Conservation (phyloP, 53 echinoderm and acorn worm genomes). For the Temnopleurus reevesii region DNA sequence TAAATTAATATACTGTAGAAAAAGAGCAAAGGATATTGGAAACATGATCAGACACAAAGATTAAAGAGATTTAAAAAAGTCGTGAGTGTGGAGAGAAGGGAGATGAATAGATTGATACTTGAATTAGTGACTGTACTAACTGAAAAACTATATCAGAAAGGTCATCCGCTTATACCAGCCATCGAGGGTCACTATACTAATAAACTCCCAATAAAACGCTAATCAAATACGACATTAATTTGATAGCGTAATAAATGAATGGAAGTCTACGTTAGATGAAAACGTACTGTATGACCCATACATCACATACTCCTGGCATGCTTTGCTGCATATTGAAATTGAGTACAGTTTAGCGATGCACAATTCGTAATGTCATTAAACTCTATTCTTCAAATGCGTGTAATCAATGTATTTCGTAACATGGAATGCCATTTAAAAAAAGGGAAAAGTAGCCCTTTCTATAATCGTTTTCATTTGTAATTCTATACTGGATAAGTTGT, state of each 20-base stretch:
- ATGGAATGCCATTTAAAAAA: too few relatives aligned
- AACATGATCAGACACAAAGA: not conserved
- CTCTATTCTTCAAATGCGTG: too few relatives aligned
- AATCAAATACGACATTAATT: slow-evolving; percentile 31
- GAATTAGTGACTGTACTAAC: not conserved
- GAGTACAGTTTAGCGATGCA: not conserved
- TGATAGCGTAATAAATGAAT: slow-evolving; percentile 22
- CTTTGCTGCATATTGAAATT: not conserved
- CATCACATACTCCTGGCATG: not conserved
- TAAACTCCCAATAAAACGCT: slow-evolving; percentile 12
- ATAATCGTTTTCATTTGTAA: too few relatives aligned
- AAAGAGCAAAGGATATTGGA: not conserved
- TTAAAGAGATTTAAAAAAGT: not conserved
- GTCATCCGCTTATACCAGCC: too few relatives aligned
- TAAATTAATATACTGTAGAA: too few relatives aligned
- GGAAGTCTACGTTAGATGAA: slow-evolving; percentile 1
- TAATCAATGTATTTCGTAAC: too few relatives aligned
- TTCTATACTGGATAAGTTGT: too few relatives aligned
- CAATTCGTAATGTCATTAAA: not conserved
- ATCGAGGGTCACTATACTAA: slow-evolving; percentile 6
- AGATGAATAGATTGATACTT: too few relatives aligned
- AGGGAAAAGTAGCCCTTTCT: too few relatives aligned
- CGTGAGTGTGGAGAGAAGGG: too few relatives aligned
- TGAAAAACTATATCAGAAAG: not conserved
- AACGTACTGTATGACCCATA: not conserved